Base-by-base conservation (phyloP, 2,797 vertebrate genomes). In the Phyllotis vaccarum region DNA sequence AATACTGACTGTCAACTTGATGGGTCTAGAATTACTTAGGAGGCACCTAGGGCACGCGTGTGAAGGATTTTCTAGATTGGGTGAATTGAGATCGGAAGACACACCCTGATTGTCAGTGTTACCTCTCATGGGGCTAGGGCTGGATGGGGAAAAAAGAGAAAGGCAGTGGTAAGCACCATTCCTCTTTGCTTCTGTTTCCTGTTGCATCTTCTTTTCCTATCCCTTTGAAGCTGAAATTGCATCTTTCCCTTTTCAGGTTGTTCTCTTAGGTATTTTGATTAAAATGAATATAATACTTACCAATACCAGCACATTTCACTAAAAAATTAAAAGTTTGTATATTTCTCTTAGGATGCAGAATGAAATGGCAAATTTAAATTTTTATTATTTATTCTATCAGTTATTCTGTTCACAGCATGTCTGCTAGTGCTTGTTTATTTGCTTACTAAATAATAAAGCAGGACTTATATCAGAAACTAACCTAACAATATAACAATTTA, bases 361-460 rank as follows among this genome's bases (percentile, higher is more conserved):
- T 70, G 88, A 56, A 92, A 49, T 29, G 16, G 5, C 31, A 87
- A 60, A 29, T n/a, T 85, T 49, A 64, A 1, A 56, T 27, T 68
- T 89, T 64, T 40, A 43, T 58, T 86, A 74, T 79, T 27, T 10
- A 21, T 7, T 78, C 6, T 24, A 24, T 82, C 17, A 60, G 16
- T 31, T 17, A 49, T 40, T 13, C 19, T 46, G 66, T 31, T 31
- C 37, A 66, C 0, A 82, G 17, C 13, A 21, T n/a, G 14, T 60
- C 62, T 49, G 24, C 60, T 70, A 68, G 3, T 8, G 0, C 76
- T 86, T 80, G 22, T 22, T 89, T 86, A 46, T 29, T 89, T 83
- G 64, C 80, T 93, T 91, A 91, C 40, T 62, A 82, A 87, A 80
- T 94, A 85, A 90, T 62, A 52, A 94, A 81, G 54, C 1, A 80